phyloP scores from a whole-genome alignment of 30 jellyfish, hydroid and myxozoan species.

The Hydractinia echinata region DNA sequence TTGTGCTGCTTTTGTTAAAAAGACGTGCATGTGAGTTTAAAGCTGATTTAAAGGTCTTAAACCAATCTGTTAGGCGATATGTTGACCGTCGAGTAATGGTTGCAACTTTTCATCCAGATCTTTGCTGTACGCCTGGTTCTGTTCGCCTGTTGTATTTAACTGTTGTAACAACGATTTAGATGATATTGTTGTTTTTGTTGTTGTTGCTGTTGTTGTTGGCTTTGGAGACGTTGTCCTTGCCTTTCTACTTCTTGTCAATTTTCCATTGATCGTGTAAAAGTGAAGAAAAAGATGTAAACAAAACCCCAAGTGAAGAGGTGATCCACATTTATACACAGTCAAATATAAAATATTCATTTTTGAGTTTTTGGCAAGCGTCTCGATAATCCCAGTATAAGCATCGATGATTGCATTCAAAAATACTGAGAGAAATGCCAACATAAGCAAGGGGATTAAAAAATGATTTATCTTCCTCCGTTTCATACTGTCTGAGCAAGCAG shows the following conservation, averaged over 20 bases:
- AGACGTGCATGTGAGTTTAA: too few relatives aligned
- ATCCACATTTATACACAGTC: background rate
- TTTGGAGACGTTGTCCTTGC: too few relatives aligned
- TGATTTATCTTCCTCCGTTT: background rate
- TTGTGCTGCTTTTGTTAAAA: too few relatives aligned
- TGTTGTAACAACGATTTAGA: too few relatives aligned
- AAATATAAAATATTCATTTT: background rate
- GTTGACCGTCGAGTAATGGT: too few relatives aligned
- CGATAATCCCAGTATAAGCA: background rate
- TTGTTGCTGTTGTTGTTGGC: too few relatives aligned
- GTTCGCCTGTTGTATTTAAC: too few relatives aligned
- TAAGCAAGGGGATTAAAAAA: background rate
- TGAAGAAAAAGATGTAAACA: constrained; percentile 9
- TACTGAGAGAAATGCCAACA: background rate
- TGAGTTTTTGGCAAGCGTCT: background rate
- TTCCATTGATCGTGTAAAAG: background rate
- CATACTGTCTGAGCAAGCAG: background rate
- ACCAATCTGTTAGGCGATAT: too few relatives aligned
- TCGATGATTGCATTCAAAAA: background rate
- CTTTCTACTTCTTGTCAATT: background rate
- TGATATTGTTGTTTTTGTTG: too few relatives aligned
- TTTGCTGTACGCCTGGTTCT: too few relatives aligned
- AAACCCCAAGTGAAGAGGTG: constrained; percentile 8
- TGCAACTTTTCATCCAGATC: too few relatives aligned
- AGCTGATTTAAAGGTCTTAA: too few relatives aligned